These are phyloP conservation scores for Datnioides undecimradiatus DNA, from an alignment of 2,113 vertebrate species.

Conservation along the genomic window DNA sequence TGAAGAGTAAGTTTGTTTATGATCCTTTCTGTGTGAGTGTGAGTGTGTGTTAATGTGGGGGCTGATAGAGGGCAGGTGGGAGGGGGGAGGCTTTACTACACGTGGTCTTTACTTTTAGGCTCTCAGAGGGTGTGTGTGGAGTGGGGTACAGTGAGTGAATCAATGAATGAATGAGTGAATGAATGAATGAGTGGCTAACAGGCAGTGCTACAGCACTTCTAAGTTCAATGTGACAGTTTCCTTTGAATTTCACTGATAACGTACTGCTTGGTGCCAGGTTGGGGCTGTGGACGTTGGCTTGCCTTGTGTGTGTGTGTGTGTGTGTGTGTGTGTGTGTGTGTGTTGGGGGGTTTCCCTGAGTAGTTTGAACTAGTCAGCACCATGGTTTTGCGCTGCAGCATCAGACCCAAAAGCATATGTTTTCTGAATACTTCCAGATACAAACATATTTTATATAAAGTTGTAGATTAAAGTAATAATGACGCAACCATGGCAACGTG, in stretches of 20 bases:
- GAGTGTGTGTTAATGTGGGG: neutral
- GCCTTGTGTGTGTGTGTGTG: constrained; percentile 13
- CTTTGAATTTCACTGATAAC: constrained; percentile 17
- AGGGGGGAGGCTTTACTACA: constrained; percentile 34
- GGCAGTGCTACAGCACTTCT: too few species aligned
- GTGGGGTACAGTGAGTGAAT: neutral
- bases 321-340: constrained; percentile 20
- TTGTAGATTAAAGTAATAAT: neutral
- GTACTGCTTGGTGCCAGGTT: constrained; percentile 20
- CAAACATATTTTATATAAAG: too few species aligned
- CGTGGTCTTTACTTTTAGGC: constrained; percentile 48
- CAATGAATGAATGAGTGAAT: constrained; percentile 24
- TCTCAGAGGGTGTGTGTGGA: neutral
- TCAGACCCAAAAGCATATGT: too few species aligned
- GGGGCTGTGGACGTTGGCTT: constrained; percentile 56
- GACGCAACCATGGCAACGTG: neutral
- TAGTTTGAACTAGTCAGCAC: neutral
- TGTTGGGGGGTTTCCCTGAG: constrained; percentile 38
- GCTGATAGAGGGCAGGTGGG: neutral
- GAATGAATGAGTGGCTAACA: neutral
- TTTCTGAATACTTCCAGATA: too few species aligned
- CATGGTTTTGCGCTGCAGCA: neutral
- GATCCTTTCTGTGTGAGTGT: constrained; percentile 34
- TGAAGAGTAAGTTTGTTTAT: constrained; percentile 76
- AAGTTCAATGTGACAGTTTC: neutral